A percentile compares a stretch with the other conserved stretches of the same genome.
Evolutionary conservation across 92 coral and sea anemone genomes (phyloP).

Genomic region (Blastomussa wellsi): DNA sequence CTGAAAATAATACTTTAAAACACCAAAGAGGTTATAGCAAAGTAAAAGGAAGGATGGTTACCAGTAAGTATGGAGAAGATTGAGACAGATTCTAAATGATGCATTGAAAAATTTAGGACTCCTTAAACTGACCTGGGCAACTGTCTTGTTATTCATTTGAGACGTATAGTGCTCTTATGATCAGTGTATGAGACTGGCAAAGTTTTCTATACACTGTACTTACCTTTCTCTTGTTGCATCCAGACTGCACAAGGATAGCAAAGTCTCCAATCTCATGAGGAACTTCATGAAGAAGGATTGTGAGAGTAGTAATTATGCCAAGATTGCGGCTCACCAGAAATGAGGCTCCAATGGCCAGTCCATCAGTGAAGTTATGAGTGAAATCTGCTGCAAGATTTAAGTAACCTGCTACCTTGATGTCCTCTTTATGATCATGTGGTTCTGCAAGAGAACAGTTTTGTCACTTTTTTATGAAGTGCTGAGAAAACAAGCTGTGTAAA

Average conservation of each 20-base stretch:
- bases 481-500: not conserved
- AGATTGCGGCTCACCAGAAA: slow-evolving; percentile 92
- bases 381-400: slow-evolving; percentile 97
- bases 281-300: slow-evolving; percentile 94
- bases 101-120: too few species aligned
- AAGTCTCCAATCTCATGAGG: slow-evolving; percentile 99
- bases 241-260: slow-evolving; percentile 97
- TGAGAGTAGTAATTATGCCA: slow-evolving; percentile 90
- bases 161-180: too few species aligned
- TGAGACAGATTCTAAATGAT: too few species aligned
- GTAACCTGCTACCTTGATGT: slow-evolving; percentile 97
- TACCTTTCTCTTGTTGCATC: slow-evolving; percentile 92
- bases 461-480: not conserved
- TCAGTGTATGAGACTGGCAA: not conserved
- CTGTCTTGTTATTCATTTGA: too few species aligned
- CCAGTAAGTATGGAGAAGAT: too few species aligned
- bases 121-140: too few species aligned
- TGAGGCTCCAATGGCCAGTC: slow-evolving; percentile 98
- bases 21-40: too few species aligned
- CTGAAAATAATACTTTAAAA: too few species aligned
- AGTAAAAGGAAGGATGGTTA: too few species aligned
- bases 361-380: slow-evolving; percentile 98
- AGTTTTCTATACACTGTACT: not conserved
- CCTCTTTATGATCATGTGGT: slow-evolving; percentile 51
- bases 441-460: slow-evolving; percentile 6